phyloP scores from a whole-genome alignment of 30 jellyfish, hydroid and myxozoan species.

The Hydra vulgaris region DNA sequence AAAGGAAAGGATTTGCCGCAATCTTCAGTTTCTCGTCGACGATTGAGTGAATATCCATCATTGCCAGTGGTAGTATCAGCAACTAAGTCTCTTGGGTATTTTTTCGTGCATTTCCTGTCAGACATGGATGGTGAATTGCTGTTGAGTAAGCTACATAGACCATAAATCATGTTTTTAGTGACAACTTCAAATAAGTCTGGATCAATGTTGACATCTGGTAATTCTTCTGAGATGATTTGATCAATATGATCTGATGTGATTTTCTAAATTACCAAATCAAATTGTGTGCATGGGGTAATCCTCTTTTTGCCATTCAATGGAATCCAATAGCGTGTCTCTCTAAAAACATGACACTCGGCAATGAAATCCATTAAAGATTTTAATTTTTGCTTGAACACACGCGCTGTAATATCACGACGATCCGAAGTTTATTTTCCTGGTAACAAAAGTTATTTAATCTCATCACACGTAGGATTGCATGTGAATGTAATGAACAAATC shows the following conservation, averaged over 20 bases:
- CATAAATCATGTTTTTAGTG: conserved; percentile 43
- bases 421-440: conserved; percentile 24
- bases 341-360: conserved; percentile 16
- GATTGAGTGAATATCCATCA: conserved; percentile 62
- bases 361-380: conserved; percentile 13
- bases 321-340: conserved; percentile 5
- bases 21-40: conserved; percentile 8
- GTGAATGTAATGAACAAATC: conserved; percentile 38
- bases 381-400: conserved; percentile 24
- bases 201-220: conserved; percentile 40
- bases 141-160: conserved; percentile 53
- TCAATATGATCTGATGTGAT: conserved; percentile 39
- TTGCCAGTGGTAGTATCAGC: conserved; percentile 9
- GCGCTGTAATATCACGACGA: conserved; percentile 27
- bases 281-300: conserved; percentile 67
- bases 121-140: conserved; percentile 43
- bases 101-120: conserved; percentile 49
- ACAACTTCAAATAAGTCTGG: conserved; percentile 27
- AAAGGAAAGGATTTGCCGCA: background rate
- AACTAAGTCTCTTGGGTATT: background rate
- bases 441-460: conserved; percentile 7
- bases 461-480: conserved; percentile 35
- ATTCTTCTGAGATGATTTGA: conserved; percentile 50
- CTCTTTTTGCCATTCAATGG: conserved; percentile 50
- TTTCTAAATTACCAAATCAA: conserved; percentile 30